A percentile compares a stretch with the other conserved stretches of the same genome.
phyloP scores from a whole-genome alignment of 2,113 vertebrate species.

The zebrafish (Danio rerio) region GRCz12tu NC_133180.1:55287501-55288000 shows the following conservation, averaged over 20 bases:
- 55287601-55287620: background rate
- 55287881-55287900: background rate
- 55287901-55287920: background rate
- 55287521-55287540: background rate
- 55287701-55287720: background rate
- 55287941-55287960: background rate
- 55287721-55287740: background rate
- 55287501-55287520: background rate
- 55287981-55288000: no score
- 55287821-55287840: background rate
- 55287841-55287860: background rate
- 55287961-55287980: no score
- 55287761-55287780: background rate
- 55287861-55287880: slow-evolving; percentile 14
- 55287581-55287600: background rate
- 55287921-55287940: slow-evolving; percentile 40
- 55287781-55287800: background rate
- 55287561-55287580: background rate
- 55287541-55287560: background rate
- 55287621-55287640: background rate
- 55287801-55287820: background rate
- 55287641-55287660: background rate
- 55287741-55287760: background rate
- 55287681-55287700: background rate
- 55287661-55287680: background rate